phyloP scores from a whole-genome alignment of 2,797 vertebrate genomes.

The Diglossa cyanea region DNA sequence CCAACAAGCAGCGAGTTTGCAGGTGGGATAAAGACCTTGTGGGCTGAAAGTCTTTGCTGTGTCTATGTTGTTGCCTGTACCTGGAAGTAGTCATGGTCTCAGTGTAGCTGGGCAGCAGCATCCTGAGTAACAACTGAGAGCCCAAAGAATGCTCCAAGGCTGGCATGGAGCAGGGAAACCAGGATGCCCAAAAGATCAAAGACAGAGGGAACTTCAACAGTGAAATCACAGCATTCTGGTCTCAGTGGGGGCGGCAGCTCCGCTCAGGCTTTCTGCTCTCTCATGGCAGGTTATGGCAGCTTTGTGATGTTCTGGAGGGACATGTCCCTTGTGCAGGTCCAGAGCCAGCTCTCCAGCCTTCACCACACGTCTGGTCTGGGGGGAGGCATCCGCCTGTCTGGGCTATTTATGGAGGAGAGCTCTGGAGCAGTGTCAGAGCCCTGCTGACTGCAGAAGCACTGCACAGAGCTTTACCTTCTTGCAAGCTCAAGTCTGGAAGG shows the following conservation, averaged over 20 bases:
- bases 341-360: not conserved
- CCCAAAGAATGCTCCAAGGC: not conserved
- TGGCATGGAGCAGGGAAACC: not conserved
- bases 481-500: not conserved
- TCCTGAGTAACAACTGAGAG: not conserved
- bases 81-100: not conserved
- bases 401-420: not conserved
- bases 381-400: not conserved
- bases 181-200: not conserved
- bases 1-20: not conserved
- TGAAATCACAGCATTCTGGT: not conserved
- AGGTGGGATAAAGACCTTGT: not conserved
- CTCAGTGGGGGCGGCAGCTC: not conserved
- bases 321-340: not conserved
- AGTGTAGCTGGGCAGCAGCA: not conserved
- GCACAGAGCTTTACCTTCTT: not conserved
- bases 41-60: not conserved
- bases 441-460: not conserved
- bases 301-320: not conserved
- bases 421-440: not conserved
- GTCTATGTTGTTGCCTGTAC: rapidly evolving
- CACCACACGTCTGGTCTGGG: not conserved
- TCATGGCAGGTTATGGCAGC: rapidly evolving
- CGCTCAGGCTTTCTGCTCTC: not conserved
- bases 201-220: not conserved